phyloP scores from a whole-genome alignment of 1,140 invertebrate species.

The Parasteatoda tepidariorum region DNA sequence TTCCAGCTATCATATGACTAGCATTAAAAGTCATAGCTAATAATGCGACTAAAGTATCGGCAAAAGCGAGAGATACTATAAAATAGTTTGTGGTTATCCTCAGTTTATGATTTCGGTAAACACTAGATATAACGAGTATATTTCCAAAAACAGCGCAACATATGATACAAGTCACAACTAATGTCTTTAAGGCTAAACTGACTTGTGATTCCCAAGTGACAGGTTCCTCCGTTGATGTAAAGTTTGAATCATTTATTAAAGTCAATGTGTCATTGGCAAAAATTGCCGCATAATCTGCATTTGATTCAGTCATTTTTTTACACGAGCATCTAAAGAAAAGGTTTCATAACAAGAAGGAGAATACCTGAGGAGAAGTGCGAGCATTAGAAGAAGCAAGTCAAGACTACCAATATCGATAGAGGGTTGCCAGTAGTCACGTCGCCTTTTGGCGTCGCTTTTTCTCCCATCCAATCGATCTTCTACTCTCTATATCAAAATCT shows the following conservation, averaged over 20 bases:
- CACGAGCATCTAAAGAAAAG: too few species aligned
- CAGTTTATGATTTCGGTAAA: constrained; percentile 85
- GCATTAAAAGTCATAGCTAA: constrained; percentile 95
- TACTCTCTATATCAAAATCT: too few species aligned
- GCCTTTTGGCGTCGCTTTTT: too few species aligned
- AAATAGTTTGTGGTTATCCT: constrained; percentile 95
- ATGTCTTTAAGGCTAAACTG: constrained; percentile 40
- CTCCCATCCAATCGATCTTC: too few species aligned
- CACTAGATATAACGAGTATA: constrained; percentile 82
- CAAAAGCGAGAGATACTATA: constrained; percentile 90
- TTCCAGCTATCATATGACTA: constrained; percentile 82
- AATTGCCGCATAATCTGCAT: constrained; percentile 22
- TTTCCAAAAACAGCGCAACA: constrained; percentile 87
- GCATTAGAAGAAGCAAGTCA: too few species aligned
- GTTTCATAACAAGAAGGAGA: too few species aligned
- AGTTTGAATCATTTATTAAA: constrained; percentile 16
- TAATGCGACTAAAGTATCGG: constrained; percentile 89
- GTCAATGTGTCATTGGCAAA: constrained; percentile 24
- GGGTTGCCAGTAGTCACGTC: too few species aligned
- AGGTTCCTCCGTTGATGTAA: not conserved
- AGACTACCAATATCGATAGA: too few species aligned
- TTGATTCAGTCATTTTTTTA: constrained; percentile 51
- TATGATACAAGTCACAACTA: constrained; percentile 67
- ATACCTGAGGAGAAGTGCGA: too few species aligned
- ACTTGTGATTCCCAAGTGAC: constrained; percentile 34